Evolutionary conservation across 2,113 vertebrate genomes (phyloP), one percentile per base, ranked within the genome.

Genomic region (Cryptotis parvus): DNA sequence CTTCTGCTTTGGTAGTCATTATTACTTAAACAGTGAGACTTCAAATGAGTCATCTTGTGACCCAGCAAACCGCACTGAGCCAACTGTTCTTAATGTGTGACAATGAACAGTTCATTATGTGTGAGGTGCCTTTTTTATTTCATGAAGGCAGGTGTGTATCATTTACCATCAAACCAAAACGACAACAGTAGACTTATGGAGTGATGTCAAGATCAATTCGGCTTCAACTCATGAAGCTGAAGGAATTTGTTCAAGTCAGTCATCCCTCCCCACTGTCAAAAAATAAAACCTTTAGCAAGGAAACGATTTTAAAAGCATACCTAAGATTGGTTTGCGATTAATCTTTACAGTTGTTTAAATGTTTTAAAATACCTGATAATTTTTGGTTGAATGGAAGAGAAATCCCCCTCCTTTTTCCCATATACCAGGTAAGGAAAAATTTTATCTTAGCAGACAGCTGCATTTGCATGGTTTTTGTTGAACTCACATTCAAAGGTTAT

Each of bases 401-500:
- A 85, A 90, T n/a, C 65, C 35, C 45, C 63, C 70, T 76, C 74
- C 77, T 91, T 93, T 79, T 78, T 88, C 65, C 81, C 84, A 89
- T 91, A 87, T 86, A 93, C 68, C 2, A 4, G 45, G 86, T 0
- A 8, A 93, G 94, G 94, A 96, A 84, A 66, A 86, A 0, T 1
- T 78, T 95, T 20, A 15, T 96, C 95, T 24, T 0, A 95, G 94
- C 0, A 95, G 91, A 69, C 66, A 91, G 82, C 9, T 24, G 79
- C 11, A 39, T 94, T 91, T 93, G 90, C 75, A 69, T 49, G 52
- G 58, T 45, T 96, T 90, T 85, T 72, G 78, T 92, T 96, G 96
- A 97, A 95, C 94, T 96, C 94, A 95, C 94, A 96, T 90, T 92
- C 95, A 98, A 96, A 97, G 96, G 97, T 97, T 97, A 98, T 97